Evolutionary conservation across 2,113 vertebrate genomes (phyloP).

Genomic region (Equus quagga): DNA sequence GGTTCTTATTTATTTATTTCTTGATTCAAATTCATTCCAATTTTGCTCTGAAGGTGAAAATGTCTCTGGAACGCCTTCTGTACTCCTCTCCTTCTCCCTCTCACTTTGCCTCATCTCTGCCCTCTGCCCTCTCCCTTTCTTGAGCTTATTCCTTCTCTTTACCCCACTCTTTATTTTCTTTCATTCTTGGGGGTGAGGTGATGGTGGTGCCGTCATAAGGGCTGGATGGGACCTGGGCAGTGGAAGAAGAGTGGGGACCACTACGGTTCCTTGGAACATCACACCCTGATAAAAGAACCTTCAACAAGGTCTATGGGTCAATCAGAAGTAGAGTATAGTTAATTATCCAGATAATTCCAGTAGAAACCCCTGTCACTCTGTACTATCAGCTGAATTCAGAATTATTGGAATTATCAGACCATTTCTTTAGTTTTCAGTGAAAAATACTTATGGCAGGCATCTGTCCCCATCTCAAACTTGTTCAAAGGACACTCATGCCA

Average conservation of each 20-base stretch:
- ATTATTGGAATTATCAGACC: neutral
- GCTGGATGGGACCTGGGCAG: neutral
- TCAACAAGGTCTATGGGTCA: neutral
- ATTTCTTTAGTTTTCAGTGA: constrained; percentile 3
- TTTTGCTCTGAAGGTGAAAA: constrained; percentile 8
- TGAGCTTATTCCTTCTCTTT: neutral
- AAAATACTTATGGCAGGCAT: neutral
- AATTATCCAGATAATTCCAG: neutral
- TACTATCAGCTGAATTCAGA: neutral
- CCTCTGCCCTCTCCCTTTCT: neutral
- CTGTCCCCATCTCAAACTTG: neutral
- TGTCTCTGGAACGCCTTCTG: neutral
- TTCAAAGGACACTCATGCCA: neutral
- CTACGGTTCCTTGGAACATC: neutral
- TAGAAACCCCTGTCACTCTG: neutral
- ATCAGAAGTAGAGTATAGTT: neutral
- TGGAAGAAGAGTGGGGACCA: neutral
- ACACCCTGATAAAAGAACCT: neutral
- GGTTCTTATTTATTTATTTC: neutral
- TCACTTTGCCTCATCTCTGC: neutral
- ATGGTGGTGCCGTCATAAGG: neutral
- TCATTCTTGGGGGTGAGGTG: neutral
- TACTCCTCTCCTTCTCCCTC: neutral
- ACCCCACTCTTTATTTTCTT: neutral
- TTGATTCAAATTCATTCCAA: neutral